These are phyloP conservation scores for Aulostomus chinensis DNA, from an alignment of 2,797 vertebrate species.

Conservation along the genomic window DNA sequence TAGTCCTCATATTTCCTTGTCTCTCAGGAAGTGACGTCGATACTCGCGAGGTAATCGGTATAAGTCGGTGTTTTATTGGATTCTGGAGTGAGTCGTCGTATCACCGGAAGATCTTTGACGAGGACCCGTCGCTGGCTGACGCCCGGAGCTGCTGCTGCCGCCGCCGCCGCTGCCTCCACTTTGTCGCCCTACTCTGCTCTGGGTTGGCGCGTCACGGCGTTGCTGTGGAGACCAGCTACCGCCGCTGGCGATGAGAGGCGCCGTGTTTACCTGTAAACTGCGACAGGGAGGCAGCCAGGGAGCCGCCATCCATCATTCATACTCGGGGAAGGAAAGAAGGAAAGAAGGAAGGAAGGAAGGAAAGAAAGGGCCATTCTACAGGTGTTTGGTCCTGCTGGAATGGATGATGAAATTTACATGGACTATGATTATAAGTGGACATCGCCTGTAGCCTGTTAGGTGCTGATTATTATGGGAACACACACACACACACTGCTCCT, in stretches of 20 bases:
- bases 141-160: conserved; percentile 6
- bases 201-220: conserved; percentile 66
- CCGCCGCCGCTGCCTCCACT: conserved; percentile 21
- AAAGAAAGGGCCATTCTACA: conserved; percentile 32
- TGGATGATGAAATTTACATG: conserved; percentile 12
- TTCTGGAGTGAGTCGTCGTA: not conserved
- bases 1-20: too few species aligned
- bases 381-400: conserved; percentile 19
- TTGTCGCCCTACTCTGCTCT: conserved; percentile 45
- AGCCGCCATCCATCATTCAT: conserved; percentile 25
- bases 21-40: too few species aligned
- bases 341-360: not conserved
- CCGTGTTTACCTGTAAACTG: conserved; percentile 55
- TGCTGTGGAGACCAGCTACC: conserved; percentile 70
- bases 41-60: too few species aligned
- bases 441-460: conserved; percentile 31
- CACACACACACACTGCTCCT: conserved; percentile 13
- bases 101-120: conserved; percentile 47
- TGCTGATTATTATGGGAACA: conserved; percentile 23
- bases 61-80: too few species aligned
- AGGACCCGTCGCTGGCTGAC: conserved; percentile 9
- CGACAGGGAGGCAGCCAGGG: conserved; percentile 27
- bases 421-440: conserved; percentile 29
- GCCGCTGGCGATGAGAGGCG: conserved; percentile 46
- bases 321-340: not conserved